Percentiles rank a stretch among this genome's conserved stretches.
phyloP scores from a whole-genome alignment of 92 coral and sea anemone species.

The Scolanthus callimorphus region DNA sequence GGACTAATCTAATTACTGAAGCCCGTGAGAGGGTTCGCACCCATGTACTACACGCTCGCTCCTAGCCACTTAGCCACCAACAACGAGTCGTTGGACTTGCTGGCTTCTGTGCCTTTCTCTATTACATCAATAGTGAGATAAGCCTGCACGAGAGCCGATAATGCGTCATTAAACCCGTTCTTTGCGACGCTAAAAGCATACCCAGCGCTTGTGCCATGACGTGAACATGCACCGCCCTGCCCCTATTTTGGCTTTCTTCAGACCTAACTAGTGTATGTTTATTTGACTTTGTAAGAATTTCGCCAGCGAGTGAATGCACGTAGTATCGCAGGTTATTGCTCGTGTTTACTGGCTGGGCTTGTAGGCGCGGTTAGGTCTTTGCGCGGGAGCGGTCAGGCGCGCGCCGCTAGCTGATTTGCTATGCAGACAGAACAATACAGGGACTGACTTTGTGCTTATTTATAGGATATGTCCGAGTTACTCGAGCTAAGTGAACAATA shows the following conservation, averaged over 20 bases:
- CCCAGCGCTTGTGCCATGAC: not conserved
- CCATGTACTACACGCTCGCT: not conserved
- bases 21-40: slow-evolving; percentile 9
- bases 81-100: not conserved
- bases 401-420: slow-evolving; percentile 1
- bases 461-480: not conserved
- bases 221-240: not conserved
- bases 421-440: slow-evolving; percentile 4
- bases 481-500: slow-evolving; percentile 1
- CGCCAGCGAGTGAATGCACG: too few species aligned
- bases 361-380: too few species aligned
- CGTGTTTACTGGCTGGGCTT: too few species aligned
- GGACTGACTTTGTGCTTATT: not conserved
- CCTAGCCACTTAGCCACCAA: not conserved
- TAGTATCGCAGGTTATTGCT: too few species aligned
- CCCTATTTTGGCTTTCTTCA: not conserved
- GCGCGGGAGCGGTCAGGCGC: too few species aligned
- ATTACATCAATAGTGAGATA: not conserved
- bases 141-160: not conserved
- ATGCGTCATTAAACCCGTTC: not conserved
- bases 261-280: not conserved
- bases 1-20: slow-evolving; percentile 94
- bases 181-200: not conserved
- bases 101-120: not conserved
- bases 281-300: too few species aligned